Conservation (phyloP, 2,888 invertebrate genomes). For the Cybosia mesomella region DNA sequence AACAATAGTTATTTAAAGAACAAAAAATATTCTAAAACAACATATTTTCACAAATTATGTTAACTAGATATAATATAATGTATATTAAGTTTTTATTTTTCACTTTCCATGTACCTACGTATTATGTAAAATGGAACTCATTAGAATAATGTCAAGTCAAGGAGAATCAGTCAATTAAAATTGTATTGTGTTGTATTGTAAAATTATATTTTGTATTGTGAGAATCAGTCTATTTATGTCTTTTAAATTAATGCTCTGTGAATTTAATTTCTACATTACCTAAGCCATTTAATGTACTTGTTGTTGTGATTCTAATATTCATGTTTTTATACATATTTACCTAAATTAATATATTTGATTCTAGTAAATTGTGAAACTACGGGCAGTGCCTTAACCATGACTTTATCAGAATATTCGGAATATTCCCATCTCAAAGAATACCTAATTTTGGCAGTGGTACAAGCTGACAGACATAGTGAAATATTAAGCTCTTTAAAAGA, state of each 20-base stretch:
- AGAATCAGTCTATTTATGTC: background rate
- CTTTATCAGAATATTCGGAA: conserved; percentile 71
- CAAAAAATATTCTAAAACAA: background rate
- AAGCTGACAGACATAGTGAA: conserved; percentile 62
- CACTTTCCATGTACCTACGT: background rate
- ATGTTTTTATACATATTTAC: background rate
- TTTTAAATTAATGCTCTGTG: background rate
- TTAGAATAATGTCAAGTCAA: background rate
- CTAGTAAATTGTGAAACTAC: background rate
- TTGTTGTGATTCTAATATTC: background rate
- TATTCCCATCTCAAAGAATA: conserved; percentile 67
- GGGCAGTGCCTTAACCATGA: conserved; percentile 58
- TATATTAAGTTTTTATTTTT: background rate
- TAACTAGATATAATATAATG: background rate
- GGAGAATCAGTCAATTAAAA: background rate
- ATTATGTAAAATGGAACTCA: background rate
- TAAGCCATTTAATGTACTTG: background rate
- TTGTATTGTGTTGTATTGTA: too few species aligned
- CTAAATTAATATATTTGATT: background rate
- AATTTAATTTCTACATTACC: background rate
- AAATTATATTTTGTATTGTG: background rate
- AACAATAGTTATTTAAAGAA: background rate
- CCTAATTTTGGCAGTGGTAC: conserved; percentile 61
- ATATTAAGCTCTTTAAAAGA: conserved; percentile 69
- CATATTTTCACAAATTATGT: background rate